A percentile compares a stretch with the other conserved stretches of the same genome.
phyloP scores from a whole-genome alignment of 2,113 vertebrate genomes.

The Uropsilus gracilis region DNA sequence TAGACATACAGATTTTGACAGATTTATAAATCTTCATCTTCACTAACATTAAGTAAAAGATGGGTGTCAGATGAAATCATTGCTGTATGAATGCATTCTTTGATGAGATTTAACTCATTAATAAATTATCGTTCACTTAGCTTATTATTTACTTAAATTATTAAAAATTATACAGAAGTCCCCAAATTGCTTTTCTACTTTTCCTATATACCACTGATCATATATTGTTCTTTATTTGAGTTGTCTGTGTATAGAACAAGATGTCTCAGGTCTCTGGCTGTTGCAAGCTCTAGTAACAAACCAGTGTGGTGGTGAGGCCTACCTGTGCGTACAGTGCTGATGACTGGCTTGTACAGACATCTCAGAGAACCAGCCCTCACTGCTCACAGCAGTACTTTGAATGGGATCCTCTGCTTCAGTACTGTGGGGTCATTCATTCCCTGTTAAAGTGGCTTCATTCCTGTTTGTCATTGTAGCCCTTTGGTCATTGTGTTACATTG shows the following conservation, averaged over 20 bases:
- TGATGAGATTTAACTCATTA: background rate
- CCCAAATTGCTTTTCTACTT: background rate
- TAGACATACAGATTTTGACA: constrained; percentile 22
- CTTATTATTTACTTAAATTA: constrained; percentile 5
- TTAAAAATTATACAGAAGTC: constrained; percentile 20
- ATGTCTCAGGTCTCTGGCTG: background rate
- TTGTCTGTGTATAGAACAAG: background rate
- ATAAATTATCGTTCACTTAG: background rate
- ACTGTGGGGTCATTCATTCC: background rate
- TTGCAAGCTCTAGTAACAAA: constrained; percentile 23
- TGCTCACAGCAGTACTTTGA: background rate
- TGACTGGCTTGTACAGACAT: background rate
- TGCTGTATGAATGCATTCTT: background rate
- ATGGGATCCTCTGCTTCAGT: background rate
- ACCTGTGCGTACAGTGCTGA: background rate
- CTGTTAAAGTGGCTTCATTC: background rate
- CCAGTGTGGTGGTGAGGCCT: background rate
- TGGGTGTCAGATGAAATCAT: background rate
- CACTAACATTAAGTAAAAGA: background rate
- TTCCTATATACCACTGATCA: background rate
- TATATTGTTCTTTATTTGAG: constrained; percentile 4
- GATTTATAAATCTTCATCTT: background rate
- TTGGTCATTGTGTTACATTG: background rate
- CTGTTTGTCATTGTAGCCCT: background rate
- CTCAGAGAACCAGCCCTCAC: background rate